These are phyloP conservation scores for Hydractinia symbiolongicarpus DNA, from an alignment of 30 jellyfish, hydroid and myxozoan species.

Conservation along the genomic window DNA sequence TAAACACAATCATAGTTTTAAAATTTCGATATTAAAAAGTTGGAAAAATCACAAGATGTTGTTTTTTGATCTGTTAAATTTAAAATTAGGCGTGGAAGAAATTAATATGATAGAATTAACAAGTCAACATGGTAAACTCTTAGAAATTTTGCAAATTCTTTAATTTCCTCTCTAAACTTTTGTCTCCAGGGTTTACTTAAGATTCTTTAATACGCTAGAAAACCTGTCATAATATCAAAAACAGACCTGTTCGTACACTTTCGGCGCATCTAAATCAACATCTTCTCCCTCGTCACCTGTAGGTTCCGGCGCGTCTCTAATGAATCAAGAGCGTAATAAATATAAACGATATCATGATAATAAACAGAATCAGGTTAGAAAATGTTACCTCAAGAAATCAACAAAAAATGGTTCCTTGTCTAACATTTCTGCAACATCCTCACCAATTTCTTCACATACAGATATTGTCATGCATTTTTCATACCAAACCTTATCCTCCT, in stretches of 20 bases:
- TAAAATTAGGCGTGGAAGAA: too few relatives aligned
- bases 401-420: conserved; percentile 83
- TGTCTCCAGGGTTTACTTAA: too few relatives aligned
- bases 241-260: conserved; percentile 74
- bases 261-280: conserved; percentile 91
- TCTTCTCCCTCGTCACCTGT: conserved; percentile 97
- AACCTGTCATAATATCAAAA: too few relatives aligned
- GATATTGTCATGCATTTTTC: conserved; percentile 29
- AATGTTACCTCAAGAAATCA: conserved; percentile 68
- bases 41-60: neutral
- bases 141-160: too few relatives aligned
- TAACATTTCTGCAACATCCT: conserved; percentile 37
- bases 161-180: too few relatives aligned
- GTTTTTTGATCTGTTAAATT: neutral
- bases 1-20: neutral
- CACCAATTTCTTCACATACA: conserved; percentile 56
- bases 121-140: too few relatives aligned
- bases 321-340: neutral
- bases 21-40: neutral
- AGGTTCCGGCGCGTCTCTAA: conserved; percentile 90
- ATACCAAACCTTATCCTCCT: conserved; percentile 68
- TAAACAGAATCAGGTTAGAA: neutral
- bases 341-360: neutral
- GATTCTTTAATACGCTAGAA: too few relatives aligned
- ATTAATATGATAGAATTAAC: neutral